These are phyloP conservation scores for Lasioglossum baleicum DNA, from an alignment of 1,140 invertebrate species.

Conservation along the genomic window DNA sequence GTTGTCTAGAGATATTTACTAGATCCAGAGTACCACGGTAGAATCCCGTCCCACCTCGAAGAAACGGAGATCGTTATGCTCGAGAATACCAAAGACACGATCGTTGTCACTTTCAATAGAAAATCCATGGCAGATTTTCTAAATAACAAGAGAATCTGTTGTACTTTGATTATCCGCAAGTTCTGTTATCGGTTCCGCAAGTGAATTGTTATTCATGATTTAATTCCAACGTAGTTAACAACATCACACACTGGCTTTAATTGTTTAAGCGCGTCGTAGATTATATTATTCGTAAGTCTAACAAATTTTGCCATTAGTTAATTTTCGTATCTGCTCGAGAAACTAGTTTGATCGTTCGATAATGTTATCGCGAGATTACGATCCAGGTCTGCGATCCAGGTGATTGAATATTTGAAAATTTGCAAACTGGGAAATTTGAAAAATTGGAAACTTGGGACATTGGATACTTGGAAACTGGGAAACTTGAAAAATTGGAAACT, in stretches of 20 bases:
- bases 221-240: background rate
- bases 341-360: background rate
- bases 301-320: no score
- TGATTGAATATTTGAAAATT: no score
- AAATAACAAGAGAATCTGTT: background rate
- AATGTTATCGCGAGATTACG: background rate
- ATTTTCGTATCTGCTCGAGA: no score
- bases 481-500: no score
- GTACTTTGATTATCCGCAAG: background rate
- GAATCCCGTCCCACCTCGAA: constrained; percentile 44
- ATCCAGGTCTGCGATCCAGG: background rate
- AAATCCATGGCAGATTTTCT: background rate
- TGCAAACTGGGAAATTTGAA: no score
- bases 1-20: constrained; percentile 60
- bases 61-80: constrained; percentile 29
- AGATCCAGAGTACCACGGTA: constrained; percentile 54
- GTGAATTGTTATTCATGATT: background rate
- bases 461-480: no score
- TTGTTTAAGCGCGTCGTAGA: no score
- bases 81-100: constrained; percentile 39
- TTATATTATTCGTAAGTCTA: no score
- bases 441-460: no score
- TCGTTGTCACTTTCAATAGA: constrained; percentile 35
- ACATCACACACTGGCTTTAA: background rate
- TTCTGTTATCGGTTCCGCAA: no score